Evolutionary conservation across 2,113 vertebrate species (phyloP).

Genomic region (Eudyptes chrysolophus): DNA sequence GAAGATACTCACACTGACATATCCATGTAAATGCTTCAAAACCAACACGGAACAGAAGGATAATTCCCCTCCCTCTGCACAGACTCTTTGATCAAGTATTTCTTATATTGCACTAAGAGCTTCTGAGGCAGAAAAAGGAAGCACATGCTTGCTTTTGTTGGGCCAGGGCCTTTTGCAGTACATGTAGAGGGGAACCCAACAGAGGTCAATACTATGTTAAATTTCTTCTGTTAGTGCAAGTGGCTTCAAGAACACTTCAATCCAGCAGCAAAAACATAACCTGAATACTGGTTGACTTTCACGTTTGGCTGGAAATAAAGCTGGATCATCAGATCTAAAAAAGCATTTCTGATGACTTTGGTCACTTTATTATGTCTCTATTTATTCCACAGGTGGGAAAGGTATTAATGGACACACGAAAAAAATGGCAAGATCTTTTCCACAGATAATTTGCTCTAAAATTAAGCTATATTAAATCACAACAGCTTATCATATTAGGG

Average conservation of each 20-base stretch:
- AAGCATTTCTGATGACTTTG: not conserved
- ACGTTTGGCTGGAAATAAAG: not conserved
- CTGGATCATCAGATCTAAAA: not conserved
- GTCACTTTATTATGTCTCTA: not conserved
- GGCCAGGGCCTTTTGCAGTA: not conserved
- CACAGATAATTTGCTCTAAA: not conserved
- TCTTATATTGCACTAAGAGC: not conserved
- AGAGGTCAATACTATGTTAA: not conserved
- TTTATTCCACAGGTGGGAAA: not conserved
- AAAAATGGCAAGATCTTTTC: not conserved
- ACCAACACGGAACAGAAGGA: not conserved
- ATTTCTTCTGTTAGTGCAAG: not conserved
- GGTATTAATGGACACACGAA: not conserved
- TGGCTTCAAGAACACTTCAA: not conserved
- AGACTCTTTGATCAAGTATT: not conserved
- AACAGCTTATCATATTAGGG: not conserved
- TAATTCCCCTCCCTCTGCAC: not conserved
- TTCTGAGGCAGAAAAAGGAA: not conserved
- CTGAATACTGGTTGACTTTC: not conserved
- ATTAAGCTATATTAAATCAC: not conserved
- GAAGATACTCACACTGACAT: not conserved
- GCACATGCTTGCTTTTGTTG: not conserved
- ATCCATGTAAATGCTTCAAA: not conserved
- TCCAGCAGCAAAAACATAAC: not conserved
- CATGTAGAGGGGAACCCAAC: not conserved